Evolutionary conservation across 1,140 invertebrate genomes (phyloP), one percentile per base, ranked within the genome.

Genomic region (Leptinotarsa lineolata): DNA sequence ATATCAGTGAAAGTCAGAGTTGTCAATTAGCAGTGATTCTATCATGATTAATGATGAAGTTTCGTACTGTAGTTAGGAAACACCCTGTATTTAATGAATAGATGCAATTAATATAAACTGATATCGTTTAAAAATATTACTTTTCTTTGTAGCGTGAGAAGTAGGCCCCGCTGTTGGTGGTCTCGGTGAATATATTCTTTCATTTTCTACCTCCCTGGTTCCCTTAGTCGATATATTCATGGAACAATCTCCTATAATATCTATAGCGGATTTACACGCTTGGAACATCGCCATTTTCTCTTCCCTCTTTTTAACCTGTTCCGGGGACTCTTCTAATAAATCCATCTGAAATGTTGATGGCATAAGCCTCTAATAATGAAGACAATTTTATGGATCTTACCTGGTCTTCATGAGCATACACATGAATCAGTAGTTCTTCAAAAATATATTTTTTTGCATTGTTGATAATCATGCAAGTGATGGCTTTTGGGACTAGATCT

Each of bases 221-320:
- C 12, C 15, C 5, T 21, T 70, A 2, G 21, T 69, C 2, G 64
- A 48, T 60, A 69, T 16, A 44, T 63, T 70, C 91, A 97, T 97
- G 13, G 95, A 96, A 39, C 99, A 97, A 85, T 99, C 97, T 73
- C 95, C 95, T 84, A 99, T 99, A 77, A 99, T 99, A 80, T 90
- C 89, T 72, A 99, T 86, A 16, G 97, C 96, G 86, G 99, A 97
- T 87, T 99, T 99, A 85, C 97, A 99, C 18, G 97, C 97, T 84
- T 99, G 97, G 87, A 99, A 99, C 97, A 99, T 99, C 73, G 97
- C 90, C 78, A 99, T 86, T 91, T 98, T 95, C 86, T 99, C 97
- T 86, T 99, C 97, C 74, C 98, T 91, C 84, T 97, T 97, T 79
- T 93, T 89, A 5, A 97, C 96, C 85, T 99, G 98, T 83, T 99